Percentiles rank a stretch among this genome's conserved stretches.
phyloP scores from a whole-genome alignment of 2,113 vertebrate genomes.

The Periophthalmodon schlosseri region DNA sequence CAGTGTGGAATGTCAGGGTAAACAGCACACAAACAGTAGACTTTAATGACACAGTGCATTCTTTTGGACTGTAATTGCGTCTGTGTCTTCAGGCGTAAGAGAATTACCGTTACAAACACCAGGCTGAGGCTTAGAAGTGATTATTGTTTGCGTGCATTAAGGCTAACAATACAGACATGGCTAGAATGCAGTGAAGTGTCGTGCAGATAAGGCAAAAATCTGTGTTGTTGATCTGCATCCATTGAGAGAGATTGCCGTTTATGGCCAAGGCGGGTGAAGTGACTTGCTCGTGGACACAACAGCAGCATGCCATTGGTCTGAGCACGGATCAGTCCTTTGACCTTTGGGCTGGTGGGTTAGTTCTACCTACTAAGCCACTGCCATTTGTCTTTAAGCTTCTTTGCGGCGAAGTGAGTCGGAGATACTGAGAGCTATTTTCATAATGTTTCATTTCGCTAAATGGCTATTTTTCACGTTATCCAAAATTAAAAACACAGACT shows the following conservation, averaged over 20 bases:
- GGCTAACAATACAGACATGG: conserved; percentile 20
- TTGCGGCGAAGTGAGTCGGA: neutral
- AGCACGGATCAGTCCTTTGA: too few species aligned
- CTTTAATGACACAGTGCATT: conserved; percentile 6
- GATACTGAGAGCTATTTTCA: neutral
- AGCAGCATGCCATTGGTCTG: too few species aligned
- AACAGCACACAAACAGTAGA: conserved; percentile 13
- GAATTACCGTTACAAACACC: conserved; percentile 13
- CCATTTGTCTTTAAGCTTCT: too few species aligned
- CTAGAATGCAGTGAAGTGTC: conserved; percentile 8
- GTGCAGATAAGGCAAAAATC: neutral
- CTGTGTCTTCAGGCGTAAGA: conserved; percentile 20
- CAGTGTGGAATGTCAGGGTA: conserved; percentile 8
- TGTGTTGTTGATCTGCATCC: too few species aligned
- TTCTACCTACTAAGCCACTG: too few species aligned
- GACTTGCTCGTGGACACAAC: too few species aligned
- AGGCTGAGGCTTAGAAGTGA: conserved; percentile 21
- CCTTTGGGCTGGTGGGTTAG: too few species aligned
- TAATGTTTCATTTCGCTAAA: neutral
- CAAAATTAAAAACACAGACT: neutral
- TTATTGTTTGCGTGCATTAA: conserved; percentile 14
- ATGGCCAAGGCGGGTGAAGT: too few species aligned
- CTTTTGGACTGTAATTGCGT: conserved; percentile 16
- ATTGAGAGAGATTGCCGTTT: too few species aligned
- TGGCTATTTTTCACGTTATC: neutral